These are phyloP conservation scores for Cheiracanthium punctorium DNA, from an alignment of 2,888 invertebrate genomes.

Conservation along the genomic window DNA sequence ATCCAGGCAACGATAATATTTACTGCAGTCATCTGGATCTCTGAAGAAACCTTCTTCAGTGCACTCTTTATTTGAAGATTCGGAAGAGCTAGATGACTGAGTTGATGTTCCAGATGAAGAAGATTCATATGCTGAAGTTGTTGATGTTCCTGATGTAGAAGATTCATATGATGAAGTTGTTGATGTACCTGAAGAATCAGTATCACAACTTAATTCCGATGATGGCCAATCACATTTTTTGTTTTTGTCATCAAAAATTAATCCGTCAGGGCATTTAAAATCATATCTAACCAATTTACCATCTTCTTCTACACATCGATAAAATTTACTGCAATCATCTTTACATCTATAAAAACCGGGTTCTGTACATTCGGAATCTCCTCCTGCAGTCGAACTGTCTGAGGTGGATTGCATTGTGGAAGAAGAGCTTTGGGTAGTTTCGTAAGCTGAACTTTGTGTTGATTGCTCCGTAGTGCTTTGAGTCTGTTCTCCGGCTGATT, in stretches of 20 bases:
- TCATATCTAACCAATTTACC: conserved; percentile 81
- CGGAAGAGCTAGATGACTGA: neutral
- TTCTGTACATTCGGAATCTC: conserved; percentile 56
- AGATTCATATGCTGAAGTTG: conserved; percentile 9
- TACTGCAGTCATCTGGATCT: conserved; percentile 71
- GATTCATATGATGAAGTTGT: conserved; percentile 83
- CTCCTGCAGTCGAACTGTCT: neutral
- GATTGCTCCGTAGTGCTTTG: neutral
- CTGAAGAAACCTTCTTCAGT: conserved; percentile 72
- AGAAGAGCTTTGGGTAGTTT: neutral
- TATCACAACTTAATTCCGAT: conserved; percentile 83
- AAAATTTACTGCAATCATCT: conserved; percentile 80
- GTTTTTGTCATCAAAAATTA: conserved; percentile 81
- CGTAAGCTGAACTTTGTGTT: neutral
- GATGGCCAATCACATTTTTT: conserved; percentile 85
- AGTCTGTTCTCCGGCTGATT: neutral
- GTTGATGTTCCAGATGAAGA: neutral
- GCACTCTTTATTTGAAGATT: conserved; percentile 47
- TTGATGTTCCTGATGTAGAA: conserved; percentile 75
- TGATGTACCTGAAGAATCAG: conserved; percentile 78
- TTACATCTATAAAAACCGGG: conserved; percentile 71
- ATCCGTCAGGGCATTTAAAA: conserved; percentile 86
- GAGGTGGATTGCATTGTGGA: conserved; percentile 1
- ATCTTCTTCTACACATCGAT: conserved; percentile 84
- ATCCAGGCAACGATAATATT: conserved; percentile 71